Evolutionary conservation across 2,113 vertebrate species (phyloP).

Genomic region (Cacatua alba): DNA sequence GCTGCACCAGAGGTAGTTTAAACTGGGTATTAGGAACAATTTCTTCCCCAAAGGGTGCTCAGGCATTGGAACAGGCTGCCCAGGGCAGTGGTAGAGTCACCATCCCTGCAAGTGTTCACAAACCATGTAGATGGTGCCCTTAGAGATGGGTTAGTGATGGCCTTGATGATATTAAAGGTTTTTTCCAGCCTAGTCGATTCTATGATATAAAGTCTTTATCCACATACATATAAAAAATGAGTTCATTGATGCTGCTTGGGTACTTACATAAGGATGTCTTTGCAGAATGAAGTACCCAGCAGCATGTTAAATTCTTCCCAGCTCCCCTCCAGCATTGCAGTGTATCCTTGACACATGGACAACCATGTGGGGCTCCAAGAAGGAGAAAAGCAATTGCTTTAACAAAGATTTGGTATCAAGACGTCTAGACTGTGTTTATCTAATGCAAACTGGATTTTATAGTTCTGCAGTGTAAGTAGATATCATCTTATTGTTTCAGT

Average conservation of each 20-base stretch:
- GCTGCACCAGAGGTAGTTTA: neutral
- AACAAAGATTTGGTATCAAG: neutral
- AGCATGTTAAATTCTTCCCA: neutral
- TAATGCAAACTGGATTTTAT: neutral
- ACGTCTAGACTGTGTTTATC: neutral
- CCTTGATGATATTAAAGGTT: neutral
- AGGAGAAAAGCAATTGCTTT: neutral
- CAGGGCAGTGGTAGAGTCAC: neutral
- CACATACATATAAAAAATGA: neutral
- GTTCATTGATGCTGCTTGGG: neutral
- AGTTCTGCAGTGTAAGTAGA: neutral
- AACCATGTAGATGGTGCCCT: neutral
- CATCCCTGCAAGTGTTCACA: neutral
- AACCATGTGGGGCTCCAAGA: neutral
- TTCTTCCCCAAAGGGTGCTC: neutral
- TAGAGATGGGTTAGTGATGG: neutral
- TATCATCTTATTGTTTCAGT: neutral
- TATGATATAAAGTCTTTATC: neutral
- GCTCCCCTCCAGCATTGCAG: neutral
- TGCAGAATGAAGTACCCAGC: neutral
- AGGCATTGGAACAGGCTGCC: neutral
- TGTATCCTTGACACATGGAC: neutral
- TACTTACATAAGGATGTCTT: neutral
- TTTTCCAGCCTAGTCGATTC: neutral
- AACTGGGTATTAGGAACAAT: neutral